Conservation (phyloP, 2,888 invertebrate species). For the Netelia fuscicornis region DNA sequence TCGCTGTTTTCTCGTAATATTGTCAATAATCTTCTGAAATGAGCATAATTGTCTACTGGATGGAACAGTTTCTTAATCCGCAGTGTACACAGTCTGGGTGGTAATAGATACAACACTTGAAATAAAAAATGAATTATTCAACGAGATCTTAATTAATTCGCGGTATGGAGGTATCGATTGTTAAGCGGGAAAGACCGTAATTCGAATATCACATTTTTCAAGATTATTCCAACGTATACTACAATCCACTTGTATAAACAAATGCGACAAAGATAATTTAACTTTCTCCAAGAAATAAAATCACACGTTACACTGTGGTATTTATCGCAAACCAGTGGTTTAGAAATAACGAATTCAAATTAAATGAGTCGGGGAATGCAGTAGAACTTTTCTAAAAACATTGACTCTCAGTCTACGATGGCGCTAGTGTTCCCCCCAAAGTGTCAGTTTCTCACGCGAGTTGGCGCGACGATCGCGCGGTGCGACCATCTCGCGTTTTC, state of each 20-base stretch:
- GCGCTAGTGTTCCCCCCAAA: constrained; percentile 55
- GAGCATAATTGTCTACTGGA: no score
- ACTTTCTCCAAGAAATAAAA: background rate
- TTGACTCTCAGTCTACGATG: background rate
- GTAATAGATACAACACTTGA: no score
- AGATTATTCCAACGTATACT: background rate
- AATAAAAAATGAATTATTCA: no score
- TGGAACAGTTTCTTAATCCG: no score
- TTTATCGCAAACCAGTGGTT: background rate
- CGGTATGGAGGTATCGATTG: background rate
- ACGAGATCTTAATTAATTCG: background rate
- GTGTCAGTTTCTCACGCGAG: constrained; percentile 63
- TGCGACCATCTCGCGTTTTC: constrained; percentile 40
- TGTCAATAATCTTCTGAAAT: background rate
- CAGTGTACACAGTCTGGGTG: no score
- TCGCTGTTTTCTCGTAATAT: background rate
- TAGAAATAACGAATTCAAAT: constrained; percentile 12
- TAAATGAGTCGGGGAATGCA: background rate
- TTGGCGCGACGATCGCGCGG: constrained; percentile 63
- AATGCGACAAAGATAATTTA: background rate
- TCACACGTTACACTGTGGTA: constrained; percentile 4
- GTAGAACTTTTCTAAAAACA: background rate
- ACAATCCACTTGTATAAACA: background rate
- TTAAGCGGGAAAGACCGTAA: background rate
- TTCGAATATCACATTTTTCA: background rate